Evolutionary conservation across 2,797 vertebrate species (phyloP).

Genomic region (Sebastiscus tertius): DNA sequence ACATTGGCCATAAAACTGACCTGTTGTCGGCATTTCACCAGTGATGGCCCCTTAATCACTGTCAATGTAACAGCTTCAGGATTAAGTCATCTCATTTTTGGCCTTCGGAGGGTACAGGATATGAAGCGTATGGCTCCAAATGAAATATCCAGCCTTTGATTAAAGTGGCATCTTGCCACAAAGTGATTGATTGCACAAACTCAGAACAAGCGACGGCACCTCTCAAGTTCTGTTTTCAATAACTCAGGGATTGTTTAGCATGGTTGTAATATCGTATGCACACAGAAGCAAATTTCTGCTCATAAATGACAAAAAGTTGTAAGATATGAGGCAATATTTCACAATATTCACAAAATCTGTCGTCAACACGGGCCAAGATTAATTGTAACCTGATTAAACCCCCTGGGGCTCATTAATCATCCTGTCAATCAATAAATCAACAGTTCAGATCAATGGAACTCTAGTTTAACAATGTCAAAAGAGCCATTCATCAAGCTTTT

Average conservation of each 20-base stretch:
- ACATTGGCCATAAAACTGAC: slow-evolving; percentile 5
- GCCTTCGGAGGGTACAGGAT: background rate
- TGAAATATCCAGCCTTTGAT: slow-evolving; percentile 34
- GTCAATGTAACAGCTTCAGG: slow-evolving; percentile 1
- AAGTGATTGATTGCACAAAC: slow-evolving; percentile 38
- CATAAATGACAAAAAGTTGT: background rate
- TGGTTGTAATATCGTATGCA: background rate
- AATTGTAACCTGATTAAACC: slow-evolving; percentile 10
- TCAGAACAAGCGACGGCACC: background rate
- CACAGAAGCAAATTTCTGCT: background rate
- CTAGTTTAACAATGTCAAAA: slow-evolving; percentile 44
- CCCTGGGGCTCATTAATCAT: slow-evolving; percentile 47
- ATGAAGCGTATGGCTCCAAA: slow-evolving; percentile 18
- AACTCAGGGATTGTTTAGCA: background rate
- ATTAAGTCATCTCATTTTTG: slow-evolving; percentile 20
- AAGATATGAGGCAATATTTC: background rate
- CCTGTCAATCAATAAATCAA: slow-evolving; percentile 62
- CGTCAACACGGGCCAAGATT: background rate
- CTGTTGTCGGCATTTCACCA: slow-evolving; percentile 3
- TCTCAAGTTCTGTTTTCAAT: background rate
- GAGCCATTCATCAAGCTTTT: slow-evolving; percentile 36
- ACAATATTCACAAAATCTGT: background rate
- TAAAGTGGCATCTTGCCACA: slow-evolving; percentile 11
- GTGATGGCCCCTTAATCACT: slow-evolving; percentile 10
- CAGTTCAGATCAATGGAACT: slow-evolving; percentile 50